Base-by-base conservation (phyloP, 2,797 vertebrate genomes). In the Sebastes goodei region DNA sequence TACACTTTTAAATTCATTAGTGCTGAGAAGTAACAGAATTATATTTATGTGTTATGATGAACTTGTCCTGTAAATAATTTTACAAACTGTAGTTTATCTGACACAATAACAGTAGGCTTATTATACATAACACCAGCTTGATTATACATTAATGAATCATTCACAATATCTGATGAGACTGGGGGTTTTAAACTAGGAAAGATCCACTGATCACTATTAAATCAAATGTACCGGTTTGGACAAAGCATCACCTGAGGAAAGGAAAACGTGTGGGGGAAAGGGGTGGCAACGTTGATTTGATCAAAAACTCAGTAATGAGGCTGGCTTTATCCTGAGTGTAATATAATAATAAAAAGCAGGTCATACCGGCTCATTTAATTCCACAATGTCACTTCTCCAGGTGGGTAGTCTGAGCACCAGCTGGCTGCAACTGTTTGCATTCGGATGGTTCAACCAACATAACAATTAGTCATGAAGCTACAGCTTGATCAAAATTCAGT, bases 351-450 rank as follows among this genome's bases (percentile, higher is more conserved):
- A 53, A 78, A 81, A 76, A 84, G 52, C 57, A 72, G 64, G 33
- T 21, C 14, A 52, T 59, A 42, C 64, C 59, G 70, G 60, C 66
- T 78, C 56, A 86, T 85, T 76, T 78, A 52, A 77, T 86, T 76
- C 53, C 35, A 70, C 71, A 57, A 73, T 73, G 83, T 86, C 63
- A 81, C 81, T 71, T 83, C 46, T 79, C 70, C 76, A 82, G 80
- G 82, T 82, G 60, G 69, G 67, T 23, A 35, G 71, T 62, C 57
- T 29, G 6, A 75, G 42, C 69, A 70, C 66, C 70, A 84, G 66
- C 80, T 74, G 69, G 35, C 68, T 73, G 69, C 60, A 66, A 71
- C 75, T 68, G 69, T 66, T 80, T 79, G 35, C 62, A 53, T 81
- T 78, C 4, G 55, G 67, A 76, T 73, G 27, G 33, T 53, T 84